Evolutionary conservation across 1,140 invertebrate genomes (phyloP).

Genomic region (Drosophila sulfurigaster): DNA sequence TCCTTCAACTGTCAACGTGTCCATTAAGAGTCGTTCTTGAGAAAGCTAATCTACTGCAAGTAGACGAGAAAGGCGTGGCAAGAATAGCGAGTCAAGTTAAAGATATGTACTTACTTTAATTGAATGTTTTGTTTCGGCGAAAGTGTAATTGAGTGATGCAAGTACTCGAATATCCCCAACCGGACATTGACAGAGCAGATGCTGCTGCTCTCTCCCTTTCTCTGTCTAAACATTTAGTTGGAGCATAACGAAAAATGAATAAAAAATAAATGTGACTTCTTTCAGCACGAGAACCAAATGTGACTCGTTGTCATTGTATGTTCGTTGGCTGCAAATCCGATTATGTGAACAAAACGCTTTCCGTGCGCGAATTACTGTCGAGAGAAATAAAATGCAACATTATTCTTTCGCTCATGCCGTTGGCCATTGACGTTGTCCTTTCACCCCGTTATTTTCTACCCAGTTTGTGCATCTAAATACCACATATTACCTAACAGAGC

Average conservation of each 20-base stretch:
- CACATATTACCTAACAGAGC: constrained; percentile 66
- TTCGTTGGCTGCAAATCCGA: constrained; percentile 67
- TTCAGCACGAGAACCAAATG: constrained; percentile 46
- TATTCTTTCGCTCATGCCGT: constrained; percentile 62
- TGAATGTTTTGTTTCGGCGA: background rate
- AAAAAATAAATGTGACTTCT: constrained; percentile 50
- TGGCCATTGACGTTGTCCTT: constrained; percentile 63
- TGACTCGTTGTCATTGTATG: constrained; percentile 45
- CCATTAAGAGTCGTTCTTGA: background rate
- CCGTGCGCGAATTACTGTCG: constrained; percentile 75
- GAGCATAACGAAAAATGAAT: constrained; percentile 47
- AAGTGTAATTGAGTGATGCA: background rate
- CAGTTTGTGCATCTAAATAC: constrained; percentile 48
- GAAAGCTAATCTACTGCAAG: background rate
- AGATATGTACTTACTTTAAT: constrained; percentile 7
- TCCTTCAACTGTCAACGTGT: background rate
- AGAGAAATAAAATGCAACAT: constrained; percentile 81
- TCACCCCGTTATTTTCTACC: background rate
- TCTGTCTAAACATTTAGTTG: constrained; percentile 10
- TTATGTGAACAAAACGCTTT: constrained; percentile 76
- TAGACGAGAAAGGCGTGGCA: background rate
- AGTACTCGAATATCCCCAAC: background rate
- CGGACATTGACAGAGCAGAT: constrained; percentile 1
- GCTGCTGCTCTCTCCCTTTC: background rate
- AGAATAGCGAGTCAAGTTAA: background rate